Evolutionary conservation across 2,888 invertebrate genomes (phyloP).

Genomic region (Drosophila pegasa): DNA sequence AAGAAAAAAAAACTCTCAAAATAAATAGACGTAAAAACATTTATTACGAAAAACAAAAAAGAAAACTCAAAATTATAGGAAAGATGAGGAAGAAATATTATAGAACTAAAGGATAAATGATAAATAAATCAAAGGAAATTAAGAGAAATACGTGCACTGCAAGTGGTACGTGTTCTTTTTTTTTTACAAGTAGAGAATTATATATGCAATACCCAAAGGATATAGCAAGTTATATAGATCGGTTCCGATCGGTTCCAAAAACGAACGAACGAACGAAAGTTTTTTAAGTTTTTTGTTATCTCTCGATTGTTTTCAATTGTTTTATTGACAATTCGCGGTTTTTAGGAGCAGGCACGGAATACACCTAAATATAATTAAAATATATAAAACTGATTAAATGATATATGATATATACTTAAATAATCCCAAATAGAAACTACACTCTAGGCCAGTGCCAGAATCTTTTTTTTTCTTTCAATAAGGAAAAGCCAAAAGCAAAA

Average conservation of each 20-base stretch:
- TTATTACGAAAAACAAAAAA: slow-evolving; percentile 36
- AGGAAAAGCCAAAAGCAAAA: slow-evolving; percentile 16
- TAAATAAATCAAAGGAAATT: slow-evolving; percentile 26
- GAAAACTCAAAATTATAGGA: slow-evolving; percentile 44
- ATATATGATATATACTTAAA: slow-evolving; percentile 44
- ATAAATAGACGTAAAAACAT: slow-evolving; percentile 45
- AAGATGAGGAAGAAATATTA: slow-evolving; percentile 26
- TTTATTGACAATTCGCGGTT: slow-evolving; percentile 73
- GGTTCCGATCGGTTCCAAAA: slow-evolving; percentile 29
- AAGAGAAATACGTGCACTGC: slow-evolving; percentile 56
- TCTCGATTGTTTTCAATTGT: slow-evolving; percentile 65
- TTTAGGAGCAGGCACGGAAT: slow-evolving; percentile 14
- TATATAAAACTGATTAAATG: slow-evolving; percentile 17
- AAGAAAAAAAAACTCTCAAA: slow-evolving; percentile 26
- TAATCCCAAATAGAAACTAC: slow-evolving; percentile 54
- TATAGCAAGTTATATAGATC: slow-evolving; percentile 59
- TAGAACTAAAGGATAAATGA: slow-evolving; percentile 71
- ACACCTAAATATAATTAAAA: slow-evolving; percentile 3
- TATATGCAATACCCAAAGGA: slow-evolving; percentile 61
- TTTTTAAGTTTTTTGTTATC: slow-evolving; percentile 59
- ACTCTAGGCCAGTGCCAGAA: slow-evolving; percentile 37
- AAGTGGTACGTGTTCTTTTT: slow-evolving; percentile 53
- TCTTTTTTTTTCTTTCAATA: slow-evolving; percentile 64
- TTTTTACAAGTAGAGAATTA: slow-evolving; percentile 64
- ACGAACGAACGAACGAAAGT: slow-evolving; percentile 11